Evolutionary conservation across 1,140 invertebrate species (phyloP), one percentile per base, ranked within the genome.

Genomic region (Drosophila obscura): DNA sequence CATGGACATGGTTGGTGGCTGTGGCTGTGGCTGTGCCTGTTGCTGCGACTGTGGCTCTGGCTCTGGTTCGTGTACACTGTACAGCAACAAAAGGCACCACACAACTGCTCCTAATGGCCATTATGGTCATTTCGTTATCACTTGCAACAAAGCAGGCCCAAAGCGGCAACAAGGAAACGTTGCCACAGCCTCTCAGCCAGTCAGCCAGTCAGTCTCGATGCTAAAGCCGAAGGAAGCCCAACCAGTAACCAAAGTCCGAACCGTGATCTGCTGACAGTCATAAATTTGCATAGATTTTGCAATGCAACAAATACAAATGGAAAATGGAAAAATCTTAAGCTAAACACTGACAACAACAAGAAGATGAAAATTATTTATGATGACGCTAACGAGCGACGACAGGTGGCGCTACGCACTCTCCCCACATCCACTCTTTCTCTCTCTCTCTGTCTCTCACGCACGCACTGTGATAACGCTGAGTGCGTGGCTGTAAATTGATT

Each of bases 301-400:
- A 87, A 88, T 64, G 71, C 44, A 35, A 26, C 44, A 69, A 69
- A 69, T 51, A 16, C 11, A 15, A 57, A 16, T 9, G 39, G 15
- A 22, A 22, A 24, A 51, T 39, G 8, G 28, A n/a, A 1, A 31
- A 24, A 26, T 28, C 35, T 39, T 39, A 39, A 39, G 24, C 53
- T 16, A 52, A n/a, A 53, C 31, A 22, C 39, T 24, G 31, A 28
- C 35, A 59, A 68, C 35, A 67, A 31, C 39, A 28, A 13, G 31
- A 69, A 39, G 67, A 69, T 43, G 53, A 81, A 81, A 88, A 87
- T 88, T 88, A 87, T 87, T 87, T 87, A 87, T 77, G 82, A 87
- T 87, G 82, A 87, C 83, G 82, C 83, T 87, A 87, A 87, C 82
- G 82, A 88, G 79, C 83, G 83, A 73, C 83, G 83, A 87, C 82